Conservation (phyloP, 2,797 vertebrate species). For the Sebastes paucispinis region DNA sequence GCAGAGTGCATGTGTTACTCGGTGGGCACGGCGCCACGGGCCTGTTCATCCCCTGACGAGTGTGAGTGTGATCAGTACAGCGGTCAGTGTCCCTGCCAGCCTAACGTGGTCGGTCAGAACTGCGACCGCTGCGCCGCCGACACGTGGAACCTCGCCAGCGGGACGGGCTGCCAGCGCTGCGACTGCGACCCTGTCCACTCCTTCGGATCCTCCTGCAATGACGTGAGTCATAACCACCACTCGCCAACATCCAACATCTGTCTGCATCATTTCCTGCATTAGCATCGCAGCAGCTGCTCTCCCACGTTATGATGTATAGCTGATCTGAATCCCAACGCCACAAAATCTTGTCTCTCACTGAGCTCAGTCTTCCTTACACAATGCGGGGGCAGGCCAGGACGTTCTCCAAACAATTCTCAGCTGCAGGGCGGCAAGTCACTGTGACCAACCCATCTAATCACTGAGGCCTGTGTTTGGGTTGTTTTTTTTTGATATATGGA, state of each 20-base stretch:
- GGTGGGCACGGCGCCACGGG: conserved; percentile 81
- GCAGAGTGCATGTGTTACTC: conserved; percentile 91
- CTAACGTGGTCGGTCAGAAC: conserved; percentile 88
- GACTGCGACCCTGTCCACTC: conserved; percentile 86
- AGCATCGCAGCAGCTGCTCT: conserved; percentile 21
- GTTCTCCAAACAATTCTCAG: not conserved
- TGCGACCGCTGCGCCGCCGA: conserved; percentile 90
- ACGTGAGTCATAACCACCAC: conserved; percentile 76
- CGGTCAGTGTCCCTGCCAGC: conserved; percentile 91
- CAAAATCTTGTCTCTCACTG: conserved; percentile 4
- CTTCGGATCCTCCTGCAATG: conserved; percentile 85
- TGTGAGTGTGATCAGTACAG: conserved; percentile 87
- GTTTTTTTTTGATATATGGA: conserved; percentile 22
- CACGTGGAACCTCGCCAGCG: conserved; percentile 89
- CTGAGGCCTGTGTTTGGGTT: conserved; percentile 15
- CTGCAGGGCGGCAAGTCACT: conserved; percentile 7
- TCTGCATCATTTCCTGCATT: not conserved
- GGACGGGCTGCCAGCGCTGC: conserved; percentile 87
- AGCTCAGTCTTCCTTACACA: conserved; percentile 14
- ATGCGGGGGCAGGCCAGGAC: not conserved
- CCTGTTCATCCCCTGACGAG: conserved; percentile 78
- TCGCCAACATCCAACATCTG: not conserved
- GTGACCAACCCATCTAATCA: conserved; percentile 30
- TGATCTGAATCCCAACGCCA: not conserved
- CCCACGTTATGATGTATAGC: not conserved